These are phyloP conservation scores for Drosophila punjabiensis DNA, from an alignment of 1,140 invertebrate species.

Conservation along the genomic window DNA sequence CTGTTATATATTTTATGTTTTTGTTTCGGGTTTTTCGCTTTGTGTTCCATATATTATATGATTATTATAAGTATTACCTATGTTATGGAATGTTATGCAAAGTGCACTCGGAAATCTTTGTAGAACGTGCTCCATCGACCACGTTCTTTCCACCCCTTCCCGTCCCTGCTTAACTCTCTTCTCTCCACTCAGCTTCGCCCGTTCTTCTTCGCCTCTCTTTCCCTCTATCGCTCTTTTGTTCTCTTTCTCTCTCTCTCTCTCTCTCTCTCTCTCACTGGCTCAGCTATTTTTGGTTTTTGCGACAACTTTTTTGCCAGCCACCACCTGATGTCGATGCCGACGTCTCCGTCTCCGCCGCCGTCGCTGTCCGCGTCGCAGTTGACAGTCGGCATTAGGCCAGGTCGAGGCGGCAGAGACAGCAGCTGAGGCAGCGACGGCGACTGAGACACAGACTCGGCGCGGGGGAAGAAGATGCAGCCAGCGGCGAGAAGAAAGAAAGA, in stretches of 20 bases:
- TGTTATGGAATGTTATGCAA: constrained; percentile 49
- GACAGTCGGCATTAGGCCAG: constrained; percentile 57
- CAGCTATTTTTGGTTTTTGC: constrained; percentile 68
- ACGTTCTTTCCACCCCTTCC: constrained; percentile 27
- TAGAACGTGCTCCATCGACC: constrained; percentile 43
- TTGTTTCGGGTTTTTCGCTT: not conserved
- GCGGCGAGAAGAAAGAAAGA: not conserved
- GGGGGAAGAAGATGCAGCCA: constrained; percentile 22
- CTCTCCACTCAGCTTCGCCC: not conserved
- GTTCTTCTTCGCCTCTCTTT: not conserved
- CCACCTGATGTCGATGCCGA: constrained; percentile 63
- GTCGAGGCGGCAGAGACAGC: constrained; percentile 49
- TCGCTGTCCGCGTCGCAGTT: constrained; percentile 12
- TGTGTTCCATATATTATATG: not conserved
- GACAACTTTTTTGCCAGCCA: constrained; percentile 52
- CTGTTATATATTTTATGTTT: not conserved
- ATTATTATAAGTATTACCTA: constrained; percentile 14
- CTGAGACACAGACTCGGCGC: constrained; percentile 16
- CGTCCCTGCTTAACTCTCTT: not conserved
- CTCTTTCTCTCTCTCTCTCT: not conserved
- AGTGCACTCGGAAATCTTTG: constrained; percentile 41
- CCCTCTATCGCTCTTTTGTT: no score
- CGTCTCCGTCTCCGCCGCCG: constrained; percentile 8
- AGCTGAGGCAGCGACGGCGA: constrained; percentile 13
- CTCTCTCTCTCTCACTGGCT: constrained; percentile 1